Base-by-base conservation (phyloP, 2,888 invertebrate species). In the Diarsia mendica region DNA sequence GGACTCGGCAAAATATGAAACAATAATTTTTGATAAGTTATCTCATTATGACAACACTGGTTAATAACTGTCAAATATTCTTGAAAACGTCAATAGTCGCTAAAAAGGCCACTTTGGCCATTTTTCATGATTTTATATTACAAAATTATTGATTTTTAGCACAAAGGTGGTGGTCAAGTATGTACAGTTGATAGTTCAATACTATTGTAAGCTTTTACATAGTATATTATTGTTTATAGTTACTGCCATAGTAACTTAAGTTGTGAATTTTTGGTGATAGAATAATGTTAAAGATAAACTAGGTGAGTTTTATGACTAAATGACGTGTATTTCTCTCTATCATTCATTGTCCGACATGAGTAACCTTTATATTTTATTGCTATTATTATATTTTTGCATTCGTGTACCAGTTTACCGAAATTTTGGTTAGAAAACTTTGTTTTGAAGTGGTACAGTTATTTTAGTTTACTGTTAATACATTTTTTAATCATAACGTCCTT, bases 311-410 rank as follows among this genome's bases (percentile, higher is more conserved):
- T 92, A 91, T 88, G 88, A 91, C 84, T 87, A 89, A 90, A 92
- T 95, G 95, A 95, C 95, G 95, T 95, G 94, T 95, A 89, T 91
- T 88, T 89, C 46, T 48, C 84, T 83, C 85, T 87, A 89, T 72
- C 83, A 73, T 72, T 83, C 70, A 55, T 73, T 75, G 65, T 75
- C 61, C 69, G 75, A 72, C 67, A 70, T 73, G 48, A 73, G 23
- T 77, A 86, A 79, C 73, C 72, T 77, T 72, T 72, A 53, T 18
- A 60, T 67, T 65, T 74, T 18, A 61, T 64, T 39, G n/a, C n/a
- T 67, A n/a, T 18, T n/a, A 60, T 3, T 70, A 48, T 10, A 64
- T 60, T 63, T 64, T 65, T 44, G 9, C 44, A 33, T n/a, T 39
- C 8, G 20, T 58, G 6, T 28, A 3, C 18, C 46, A 46, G 13